Conservation (phyloP, 2,113 vertebrate species). For the Odocoileus virginianus region DNA sequence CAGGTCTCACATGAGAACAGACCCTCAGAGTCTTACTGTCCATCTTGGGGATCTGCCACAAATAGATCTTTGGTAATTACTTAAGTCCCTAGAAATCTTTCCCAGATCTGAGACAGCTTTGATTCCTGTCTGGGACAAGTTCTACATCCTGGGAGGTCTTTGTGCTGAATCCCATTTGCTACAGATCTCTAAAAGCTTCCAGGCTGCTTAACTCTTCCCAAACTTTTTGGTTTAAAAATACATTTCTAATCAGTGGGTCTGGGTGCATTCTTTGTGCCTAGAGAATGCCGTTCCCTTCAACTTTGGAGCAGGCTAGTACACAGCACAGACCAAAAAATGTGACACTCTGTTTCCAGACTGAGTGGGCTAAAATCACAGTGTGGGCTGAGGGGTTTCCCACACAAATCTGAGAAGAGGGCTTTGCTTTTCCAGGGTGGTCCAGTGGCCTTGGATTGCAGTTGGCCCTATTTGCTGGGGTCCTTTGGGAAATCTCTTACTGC, state of each 20-base stretch:
- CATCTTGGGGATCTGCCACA: neutral
- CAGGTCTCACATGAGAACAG: neutral
- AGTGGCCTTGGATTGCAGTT: slow-evolving; percentile 17
- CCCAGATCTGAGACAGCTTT: slow-evolving; percentile 62
- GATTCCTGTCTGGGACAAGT: slow-evolving; percentile 66
- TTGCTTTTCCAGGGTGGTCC: slow-evolving; percentile 68
- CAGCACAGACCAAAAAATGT: slow-evolving; percentile 53
- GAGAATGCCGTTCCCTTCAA: slow-evolving; percentile 47
- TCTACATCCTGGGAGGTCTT: slow-evolving; percentile 68
- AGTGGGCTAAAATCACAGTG: slow-evolving; percentile 23
- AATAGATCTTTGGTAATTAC: slow-evolving; percentile 56
- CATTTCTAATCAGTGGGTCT: slow-evolving; percentile 60
- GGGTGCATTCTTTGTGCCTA: slow-evolving; percentile 47
- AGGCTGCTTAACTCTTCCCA: slow-evolving; percentile 71
- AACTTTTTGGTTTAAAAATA: slow-evolving; percentile 66
- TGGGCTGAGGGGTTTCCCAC: neutral
- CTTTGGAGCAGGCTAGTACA: slow-evolving; percentile 27
- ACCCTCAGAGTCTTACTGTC: neutral
- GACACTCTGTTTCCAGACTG: slow-evolving; percentile 59
- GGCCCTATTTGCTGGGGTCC: slow-evolving; percentile 3
- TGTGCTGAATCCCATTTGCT: slow-evolving; percentile 58
- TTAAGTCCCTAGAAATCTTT: slow-evolving; percentile 62
- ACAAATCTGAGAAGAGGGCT: slow-evolving; percentile 42
- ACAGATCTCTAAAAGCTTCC: slow-evolving; percentile 69
- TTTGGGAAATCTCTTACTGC: slow-evolving; percentile 31